Conservation (phyloP, 2,888 invertebrate species). For the Drosophila putrida region DNA sequence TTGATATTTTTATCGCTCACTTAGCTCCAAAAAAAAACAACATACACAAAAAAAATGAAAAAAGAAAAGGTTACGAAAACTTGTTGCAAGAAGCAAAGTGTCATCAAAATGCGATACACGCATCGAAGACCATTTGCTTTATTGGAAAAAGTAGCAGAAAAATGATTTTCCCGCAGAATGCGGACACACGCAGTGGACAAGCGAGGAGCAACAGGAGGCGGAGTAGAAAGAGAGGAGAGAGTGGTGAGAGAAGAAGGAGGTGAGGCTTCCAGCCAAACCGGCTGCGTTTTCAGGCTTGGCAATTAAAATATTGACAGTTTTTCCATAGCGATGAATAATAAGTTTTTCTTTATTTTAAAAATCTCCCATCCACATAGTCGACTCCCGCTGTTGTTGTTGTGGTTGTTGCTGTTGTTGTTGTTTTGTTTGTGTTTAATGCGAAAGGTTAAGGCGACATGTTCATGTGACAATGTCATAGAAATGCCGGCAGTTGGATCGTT, state of each 20-base stretch:
- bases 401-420: conserved; percentile 20
- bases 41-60: conserved; percentile 11
- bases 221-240: too few species aligned
- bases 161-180: conserved; percentile 75
- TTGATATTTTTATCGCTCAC: conserved; percentile 80
- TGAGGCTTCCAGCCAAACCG: conserved; percentile 43
- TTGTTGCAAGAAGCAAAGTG: conserved; percentile 43
- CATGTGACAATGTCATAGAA: conserved; percentile 81
- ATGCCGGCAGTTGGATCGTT: conserved; percentile 64
- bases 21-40: conserved; percentile 58
- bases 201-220: conserved; percentile 23
- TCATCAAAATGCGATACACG: conserved; percentile 75
- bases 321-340: conserved; percentile 75
- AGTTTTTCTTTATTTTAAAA: conserved; percentile 54
- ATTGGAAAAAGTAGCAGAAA: conserved; percentile 77
- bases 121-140: conserved; percentile 75
- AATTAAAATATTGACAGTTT: conserved; percentile 81
- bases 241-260: background rate
- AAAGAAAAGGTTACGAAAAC: conserved; percentile 69
- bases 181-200: conserved; percentile 78
- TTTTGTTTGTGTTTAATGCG: conserved; percentile 60
- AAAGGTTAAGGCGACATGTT: conserved; percentile 81
- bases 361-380: conserved; percentile 50
- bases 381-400: conserved; percentile 38
- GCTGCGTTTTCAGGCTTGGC: conserved; percentile 63